Evolutionary conservation across 1,140 invertebrate species (phyloP), one percentile per base, ranked within the genome.

Genomic region (Sycophaga agraensis): DNA sequence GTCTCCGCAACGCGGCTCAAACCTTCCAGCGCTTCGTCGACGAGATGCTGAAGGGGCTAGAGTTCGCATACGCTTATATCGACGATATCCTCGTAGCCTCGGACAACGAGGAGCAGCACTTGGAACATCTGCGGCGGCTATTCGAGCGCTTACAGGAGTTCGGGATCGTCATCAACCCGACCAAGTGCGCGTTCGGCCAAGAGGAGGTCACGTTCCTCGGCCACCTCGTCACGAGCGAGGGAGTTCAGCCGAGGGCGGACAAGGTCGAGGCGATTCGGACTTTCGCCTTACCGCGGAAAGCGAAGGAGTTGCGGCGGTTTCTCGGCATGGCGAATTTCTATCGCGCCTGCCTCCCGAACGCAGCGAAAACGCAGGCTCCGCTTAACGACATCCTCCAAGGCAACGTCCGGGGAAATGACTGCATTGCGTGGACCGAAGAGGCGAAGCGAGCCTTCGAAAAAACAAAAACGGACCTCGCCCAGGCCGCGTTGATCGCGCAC

Each of bases 191-290:
- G 1, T 34, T 55, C 14, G 40, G 53, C 12, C 51, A 49, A 7
- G 22, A 64, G 1, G 65, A 69, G 17, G 56, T 77, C 4, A 46
- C 35, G 0, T 78, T 76, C 46, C 60, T 76, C 12, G 75, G 74
- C 8, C 68, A 75, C 22, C 11, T 37, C 0, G 54, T 62, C 9
- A 46, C 28, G 12, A 19, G n/a, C 0, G 19, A 64, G 0, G 64
- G 63, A 0, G 50, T 66, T 2, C 40, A 35, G 22, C 68, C 68
- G 0, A 35, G 39, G 2, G 21, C 40, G 0, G 62, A 64, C 2
- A 43, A 40, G 22, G 60, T 73, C 1, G 14, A 62, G n/a, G 65
- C 63, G 0, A 67, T 71, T 19, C 1, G 28, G 4, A 48, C 69
- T 17, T 64, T 66, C 11, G 51, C 54, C 9, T n/a, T 56, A 34